Evolutionary conservation across 2,888 invertebrate species (phyloP), one percentile per base, ranked within the genome.

Genomic region (Xestia c-nigrum): DNA sequence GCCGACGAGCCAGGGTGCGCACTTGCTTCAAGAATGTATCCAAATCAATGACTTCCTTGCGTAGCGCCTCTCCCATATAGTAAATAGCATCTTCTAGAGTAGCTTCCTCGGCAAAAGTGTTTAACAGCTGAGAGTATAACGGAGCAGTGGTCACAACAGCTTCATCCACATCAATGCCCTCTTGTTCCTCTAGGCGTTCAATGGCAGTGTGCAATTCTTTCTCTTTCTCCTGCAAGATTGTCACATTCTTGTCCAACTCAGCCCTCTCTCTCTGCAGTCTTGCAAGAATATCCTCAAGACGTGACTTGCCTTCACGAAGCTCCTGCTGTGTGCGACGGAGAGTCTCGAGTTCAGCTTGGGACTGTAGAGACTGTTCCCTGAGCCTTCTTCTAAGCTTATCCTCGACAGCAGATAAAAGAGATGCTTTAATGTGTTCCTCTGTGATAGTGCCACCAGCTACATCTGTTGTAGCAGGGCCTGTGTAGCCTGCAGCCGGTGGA

Each of bases 21-120:
- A 99, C 99, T 97, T 99, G 99, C 96, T 99, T 99, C 89, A 99
- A 97, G 96, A 99, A 99, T 74, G 98, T 98, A 92, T 99, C 99
- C 91, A 99, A 96, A 96, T 99, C 99, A 91, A 99, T 99, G 12
- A 99, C 99, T 81, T 98, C 98, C 89, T 98, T 98, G 84, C 99
- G 97, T 80, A 99, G 95, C 16, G 99, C 99, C 96, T 99, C 99
- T 14, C 99, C 99, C 95, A 99, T 98, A 93, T 99, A 99, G 94
- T 99, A 99, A 92, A 99, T 99, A 81, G 99, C 99, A 97, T 99
- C 99, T 97, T 99, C 99, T 72, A 99, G 97, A 24, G 99, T 99
- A 83, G 99, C 99, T 97, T 99, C 99, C 95, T 99, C 99, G 70
- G 99, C 99, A 97, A 99, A 99, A 64, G 99, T 98, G 95, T 98